These are phyloP conservation scores for Drepana falcataria DNA, from an alignment of 2,888 invertebrate genomes.

Conservation along the genomic window DNA sequence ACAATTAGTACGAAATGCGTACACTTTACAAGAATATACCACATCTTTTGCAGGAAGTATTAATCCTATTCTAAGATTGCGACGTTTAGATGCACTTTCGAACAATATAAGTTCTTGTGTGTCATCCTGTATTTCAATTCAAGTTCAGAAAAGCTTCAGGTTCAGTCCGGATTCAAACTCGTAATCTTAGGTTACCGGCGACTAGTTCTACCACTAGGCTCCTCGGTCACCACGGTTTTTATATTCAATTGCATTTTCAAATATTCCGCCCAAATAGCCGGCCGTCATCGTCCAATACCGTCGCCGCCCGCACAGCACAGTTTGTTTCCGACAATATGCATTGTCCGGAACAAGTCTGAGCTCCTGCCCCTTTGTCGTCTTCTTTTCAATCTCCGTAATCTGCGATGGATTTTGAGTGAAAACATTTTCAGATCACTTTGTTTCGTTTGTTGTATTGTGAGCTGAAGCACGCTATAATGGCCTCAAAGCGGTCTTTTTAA, in stretches of 20 bases:
- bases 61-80: too few relatives aligned
- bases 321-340: conserved; percentile 43
- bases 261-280: not conserved
- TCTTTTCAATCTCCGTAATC: conserved; percentile 36
- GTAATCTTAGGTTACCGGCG: too few relatives aligned
- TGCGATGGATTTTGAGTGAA: conserved; percentile 25
- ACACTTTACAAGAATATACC: too few relatives aligned
- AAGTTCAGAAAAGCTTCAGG: too few relatives aligned
- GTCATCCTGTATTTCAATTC: too few relatives aligned
- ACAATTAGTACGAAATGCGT: too few relatives aligned
- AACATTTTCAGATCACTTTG: conserved; percentile 15
- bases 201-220: too few relatives aligned
- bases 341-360: conserved; percentile 51
- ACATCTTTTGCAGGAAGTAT: too few relatives aligned
- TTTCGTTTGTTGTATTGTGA: conserved; percentile 12
- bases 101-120: too few relatives aligned
- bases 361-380: conserved; percentile 42
- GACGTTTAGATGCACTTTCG: too few relatives aligned
- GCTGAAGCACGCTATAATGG: not conserved
- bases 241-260: not conserved
- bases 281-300: not conserved
- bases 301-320: not conserved
- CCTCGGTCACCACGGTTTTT: not conserved
- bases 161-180: too few relatives aligned
- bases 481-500: not conserved